Conservation (phyloP, 2,113 vertebrate species). For the Menidia beryllina region DNA sequence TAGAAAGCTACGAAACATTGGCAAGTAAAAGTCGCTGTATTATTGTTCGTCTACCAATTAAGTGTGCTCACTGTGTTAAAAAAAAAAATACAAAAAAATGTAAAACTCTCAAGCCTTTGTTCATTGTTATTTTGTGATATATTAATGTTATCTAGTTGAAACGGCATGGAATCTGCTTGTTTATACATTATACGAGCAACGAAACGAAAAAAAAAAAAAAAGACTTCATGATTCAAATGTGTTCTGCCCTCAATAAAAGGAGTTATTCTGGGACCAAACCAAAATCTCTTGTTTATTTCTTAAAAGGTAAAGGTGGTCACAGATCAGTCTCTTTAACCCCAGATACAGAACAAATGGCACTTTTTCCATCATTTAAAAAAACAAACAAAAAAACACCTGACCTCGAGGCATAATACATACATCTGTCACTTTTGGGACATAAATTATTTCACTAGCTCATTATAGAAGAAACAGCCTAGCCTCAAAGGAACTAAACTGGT, state of each 20-base stretch:
- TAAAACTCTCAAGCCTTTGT: conserved; percentile 40
- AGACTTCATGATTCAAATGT: conserved; percentile 58
- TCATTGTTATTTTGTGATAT: conserved; percentile 73
- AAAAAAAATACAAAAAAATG: conserved; percentile 1
- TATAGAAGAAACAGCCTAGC: conserved; percentile 23
- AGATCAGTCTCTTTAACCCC: conserved; percentile 32
- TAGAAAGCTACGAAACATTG: not conserved
- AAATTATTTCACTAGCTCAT: conserved; percentile 6
- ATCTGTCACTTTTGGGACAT: conserved; percentile 26
- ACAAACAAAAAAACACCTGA: conserved; percentile 18
- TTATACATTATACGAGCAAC: conserved; percentile 61
- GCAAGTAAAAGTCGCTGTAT: conserved; percentile 16
- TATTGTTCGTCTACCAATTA: conserved; percentile 25
- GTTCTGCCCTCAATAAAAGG: conserved; percentile 85
- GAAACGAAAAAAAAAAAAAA: conserved; percentile 13
- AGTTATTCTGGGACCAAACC: conserved; percentile 83
- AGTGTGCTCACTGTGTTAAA: conserved; percentile 47
- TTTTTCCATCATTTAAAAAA: conserved; percentile 34
- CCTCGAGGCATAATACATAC: conserved; percentile 15
- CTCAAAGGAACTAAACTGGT: conserved; percentile 9
- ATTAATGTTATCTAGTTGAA: conserved; percentile 77
- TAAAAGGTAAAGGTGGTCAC: not conserved
- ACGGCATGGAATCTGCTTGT: conserved; percentile 84
- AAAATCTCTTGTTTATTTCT: conserved; percentile 31
- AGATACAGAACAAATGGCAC: conserved; percentile 55